Conservation (phyloP, 2,113 vertebrate species). For the Chaenogobius annularis region DNA sequence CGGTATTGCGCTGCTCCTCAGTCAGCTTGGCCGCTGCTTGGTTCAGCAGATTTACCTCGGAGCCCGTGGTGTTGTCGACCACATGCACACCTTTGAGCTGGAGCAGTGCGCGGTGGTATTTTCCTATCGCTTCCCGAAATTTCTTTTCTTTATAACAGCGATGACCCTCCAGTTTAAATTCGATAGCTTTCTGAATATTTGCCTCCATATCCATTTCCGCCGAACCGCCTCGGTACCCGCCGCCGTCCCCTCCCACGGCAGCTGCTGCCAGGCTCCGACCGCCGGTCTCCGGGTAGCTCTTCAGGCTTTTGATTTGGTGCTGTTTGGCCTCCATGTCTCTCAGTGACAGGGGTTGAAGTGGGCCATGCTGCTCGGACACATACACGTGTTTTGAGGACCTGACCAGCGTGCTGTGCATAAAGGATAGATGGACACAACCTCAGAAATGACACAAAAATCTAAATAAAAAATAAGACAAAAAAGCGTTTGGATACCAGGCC, state of each 20-base stretch:
- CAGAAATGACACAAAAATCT: slow-evolving; percentile 9
- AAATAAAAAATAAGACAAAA: background rate
- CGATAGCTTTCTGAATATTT: slow-evolving; percentile 87
- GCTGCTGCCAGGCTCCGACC: slow-evolving; percentile 80
- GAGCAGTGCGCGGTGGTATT: slow-evolving; percentile 90
- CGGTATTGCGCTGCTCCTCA: slow-evolving; percentile 86
- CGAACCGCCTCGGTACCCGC: slow-evolving; percentile 61
- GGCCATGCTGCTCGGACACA: slow-evolving; percentile 80
- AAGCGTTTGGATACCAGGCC: background rate
- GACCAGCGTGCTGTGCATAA: slow-evolving; percentile 80
- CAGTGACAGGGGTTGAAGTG: slow-evolving; percentile 68
- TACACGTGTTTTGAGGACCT: slow-evolving; percentile 67
- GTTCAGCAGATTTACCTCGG: slow-evolving; percentile 77
- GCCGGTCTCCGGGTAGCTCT: slow-evolving; percentile 78
- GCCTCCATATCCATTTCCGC: slow-evolving; percentile 82
- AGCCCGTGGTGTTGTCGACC: slow-evolving; percentile 74
- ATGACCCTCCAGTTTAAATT: slow-evolving; percentile 89
- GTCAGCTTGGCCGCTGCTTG: slow-evolving; percentile 74
- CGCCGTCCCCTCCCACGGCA: slow-evolving; percentile 61
- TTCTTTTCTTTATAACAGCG: slow-evolving; percentile 93
- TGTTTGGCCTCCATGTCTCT: slow-evolving; percentile 81
- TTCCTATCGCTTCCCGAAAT: slow-evolving; percentile 91
- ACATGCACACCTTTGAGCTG: slow-evolving; percentile 88
- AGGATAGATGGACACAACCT: slow-evolving; percentile 53
- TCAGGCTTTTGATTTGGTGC: slow-evolving; percentile 75